Conservation (phyloP, 2,888 invertebrate genomes). For the Ochlodes sylvanus region DNA sequence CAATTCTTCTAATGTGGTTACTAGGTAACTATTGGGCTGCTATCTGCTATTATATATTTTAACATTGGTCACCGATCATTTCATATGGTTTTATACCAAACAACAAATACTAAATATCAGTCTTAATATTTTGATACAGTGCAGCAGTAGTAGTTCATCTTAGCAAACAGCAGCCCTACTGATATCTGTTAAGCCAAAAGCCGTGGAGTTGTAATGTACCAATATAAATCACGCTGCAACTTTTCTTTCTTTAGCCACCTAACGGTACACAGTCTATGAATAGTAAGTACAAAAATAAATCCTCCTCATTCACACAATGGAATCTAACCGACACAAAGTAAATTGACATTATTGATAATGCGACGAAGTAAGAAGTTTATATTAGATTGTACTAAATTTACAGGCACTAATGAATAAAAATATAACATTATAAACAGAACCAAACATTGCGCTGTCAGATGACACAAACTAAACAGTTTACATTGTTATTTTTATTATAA, state of each 20-base stretch:
- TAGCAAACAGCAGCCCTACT: conserved; percentile 22
- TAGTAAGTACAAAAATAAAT: conserved; percentile 9
- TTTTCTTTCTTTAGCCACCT: no score
- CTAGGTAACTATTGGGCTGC: conserved; percentile 19
- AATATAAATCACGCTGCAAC: conserved; percentile 3
- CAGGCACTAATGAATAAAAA: conserved; percentile 4
- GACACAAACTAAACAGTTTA: background rate
- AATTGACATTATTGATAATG: background rate
- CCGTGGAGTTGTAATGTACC: conserved; percentile 18
- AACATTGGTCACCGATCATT: no score
- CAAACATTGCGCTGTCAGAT: background rate
- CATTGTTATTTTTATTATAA: background rate
- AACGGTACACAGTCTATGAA: background rate
- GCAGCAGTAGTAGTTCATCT: no score
- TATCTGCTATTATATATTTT: conserved; percentile 3
- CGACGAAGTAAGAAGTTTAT: background rate
- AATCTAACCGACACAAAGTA: background rate
- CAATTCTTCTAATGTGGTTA: conserved; percentile 13
- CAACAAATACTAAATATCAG: no score
- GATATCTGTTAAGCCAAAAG: conserved; percentile 22
- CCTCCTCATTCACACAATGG: background rate
- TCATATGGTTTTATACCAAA: no score
- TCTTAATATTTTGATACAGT: no score
- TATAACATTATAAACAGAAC: background rate
- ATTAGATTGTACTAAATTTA: background rate